These are phyloP conservation scores for Leptinotarsa defecta DNA, from an alignment of 1,140 invertebrate species.

Conservation along the genomic window DNA sequence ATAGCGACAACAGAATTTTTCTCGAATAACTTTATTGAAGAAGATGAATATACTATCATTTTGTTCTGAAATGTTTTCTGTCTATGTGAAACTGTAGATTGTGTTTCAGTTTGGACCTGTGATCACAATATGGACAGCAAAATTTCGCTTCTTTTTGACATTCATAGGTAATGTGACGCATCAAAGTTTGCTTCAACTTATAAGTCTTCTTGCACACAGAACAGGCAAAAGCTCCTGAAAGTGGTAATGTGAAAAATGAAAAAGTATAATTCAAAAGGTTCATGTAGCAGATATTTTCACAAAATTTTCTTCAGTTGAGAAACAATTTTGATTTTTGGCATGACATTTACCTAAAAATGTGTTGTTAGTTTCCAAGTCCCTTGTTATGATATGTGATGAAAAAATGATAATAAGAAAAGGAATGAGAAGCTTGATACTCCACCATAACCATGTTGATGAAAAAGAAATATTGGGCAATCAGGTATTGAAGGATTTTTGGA, in stretches of 20 bases:
- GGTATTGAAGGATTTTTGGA: too few species aligned
- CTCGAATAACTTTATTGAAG: too few species aligned
- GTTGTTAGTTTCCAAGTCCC: too few species aligned
- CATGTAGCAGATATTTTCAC: not conserved
- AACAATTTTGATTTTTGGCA: too few species aligned
- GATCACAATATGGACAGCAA: not conserved
- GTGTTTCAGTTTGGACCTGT: constrained; percentile 38
- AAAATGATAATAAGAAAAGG: too few species aligned
- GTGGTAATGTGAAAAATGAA: not conserved
- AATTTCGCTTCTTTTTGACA: not conserved
- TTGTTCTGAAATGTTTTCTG: constrained; percentile 23
- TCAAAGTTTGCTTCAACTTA: not conserved
- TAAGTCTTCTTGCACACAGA: not conserved
- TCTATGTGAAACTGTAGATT: constrained; percentile 28
- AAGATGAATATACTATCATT: not conserved
- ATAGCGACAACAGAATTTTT: too few species aligned
- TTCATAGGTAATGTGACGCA: not conserved
- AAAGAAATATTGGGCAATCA: too few species aligned
- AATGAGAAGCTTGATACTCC: too few species aligned
- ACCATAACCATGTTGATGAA: too few species aligned
- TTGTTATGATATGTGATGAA: too few species aligned
- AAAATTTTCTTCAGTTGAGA: too few species aligned
- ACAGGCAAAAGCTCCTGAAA: not conserved
- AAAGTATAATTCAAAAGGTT: not conserved
- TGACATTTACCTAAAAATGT: too few species aligned